Conservation (phyloP, 2,113 vertebrate species). For the Erpornis zantholeuca region DNA sequence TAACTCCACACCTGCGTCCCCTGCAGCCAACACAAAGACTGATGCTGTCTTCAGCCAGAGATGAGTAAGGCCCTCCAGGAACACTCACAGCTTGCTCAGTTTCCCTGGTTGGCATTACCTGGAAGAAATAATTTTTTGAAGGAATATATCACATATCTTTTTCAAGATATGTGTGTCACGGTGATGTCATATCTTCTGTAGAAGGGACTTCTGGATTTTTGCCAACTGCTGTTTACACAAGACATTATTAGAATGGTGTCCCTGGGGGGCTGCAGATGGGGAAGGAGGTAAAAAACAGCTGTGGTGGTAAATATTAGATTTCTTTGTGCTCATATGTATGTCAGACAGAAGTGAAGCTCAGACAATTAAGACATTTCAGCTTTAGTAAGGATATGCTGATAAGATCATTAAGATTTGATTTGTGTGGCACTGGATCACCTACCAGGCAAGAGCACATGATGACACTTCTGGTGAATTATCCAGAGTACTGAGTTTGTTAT, state of each 20-base stretch:
- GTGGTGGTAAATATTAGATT: slow-evolving; percentile 37
- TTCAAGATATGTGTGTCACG: background rate
- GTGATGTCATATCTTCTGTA: background rate
- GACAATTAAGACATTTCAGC: slow-evolving; percentile 47
- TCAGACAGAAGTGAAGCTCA: background rate
- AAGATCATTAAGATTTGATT: background rate
- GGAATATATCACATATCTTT: too few relatives aligned
- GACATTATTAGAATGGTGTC: background rate
- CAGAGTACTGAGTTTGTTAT: background rate
- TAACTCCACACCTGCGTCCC: background rate
- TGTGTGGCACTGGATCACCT: background rate
- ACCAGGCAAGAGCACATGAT: background rate
- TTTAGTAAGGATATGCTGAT: background rate
- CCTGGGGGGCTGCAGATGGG: background rate
- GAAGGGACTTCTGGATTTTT: background rate
- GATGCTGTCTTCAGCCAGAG: background rate
- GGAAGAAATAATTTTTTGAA: background rate
- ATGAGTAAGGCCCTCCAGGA: background rate
- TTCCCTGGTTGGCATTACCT: background rate
- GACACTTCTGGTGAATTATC: background rate
- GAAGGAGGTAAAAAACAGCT: slow-evolving; percentile 37
- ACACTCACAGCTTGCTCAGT: background rate
- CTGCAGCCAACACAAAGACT: background rate
- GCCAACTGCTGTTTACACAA: background rate
- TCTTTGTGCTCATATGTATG: slow-evolving; percentile 22